Base-by-base conservation (phyloP, 2,797 vertebrate genomes). In the Acanthurus lineatus region DNA sequence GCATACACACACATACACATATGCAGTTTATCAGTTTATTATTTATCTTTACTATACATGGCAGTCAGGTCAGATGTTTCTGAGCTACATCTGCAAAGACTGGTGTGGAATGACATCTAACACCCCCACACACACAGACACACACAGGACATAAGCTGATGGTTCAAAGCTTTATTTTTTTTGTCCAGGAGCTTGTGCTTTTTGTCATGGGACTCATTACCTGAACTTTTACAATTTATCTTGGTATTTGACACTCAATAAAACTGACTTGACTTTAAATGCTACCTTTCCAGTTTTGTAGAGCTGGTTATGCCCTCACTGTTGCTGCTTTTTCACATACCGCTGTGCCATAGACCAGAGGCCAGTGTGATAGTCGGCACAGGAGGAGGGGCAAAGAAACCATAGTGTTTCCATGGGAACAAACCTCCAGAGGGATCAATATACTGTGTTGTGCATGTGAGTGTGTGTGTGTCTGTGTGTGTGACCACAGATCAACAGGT, bases 391-490 rank as follows among this genome's bases (percentile, higher is more conserved):
- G 45, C 79, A 35, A 38, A 35, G 44, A 63, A 65, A 69, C 75
- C 77, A 70, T 52, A n/a, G 17, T 9, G 76, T 81, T 62, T 73
- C 78, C 81, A 89, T 87, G 87, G 80, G 38, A 89, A 87, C 85
- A 72, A 79, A 73, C 62, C 78, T 74, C 65, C 56, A 66, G 25
- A 79, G 85, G 68, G 74, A 73, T 68, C 44, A 45, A 56, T 42
- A 45, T 6, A 42, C 65, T 62, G 35, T 56, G 22, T 2, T 68
- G 0, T 56, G 28, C 17, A 4, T 54, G 14, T 74, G 17, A 40
- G 40, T 54, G 19, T 74, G 19, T 44, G 49, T 49, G 19, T 75
- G 19, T 44, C 32, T 56, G 19, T 75, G 22, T 49, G 49, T 56
- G 19, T 54, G 10, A 22, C n/a, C 61, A 51, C 60, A 59, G 66